Evolutionary conservation across 2,888 invertebrate species (phyloP), one percentile per base, ranked within the genome.

Genomic region (Notodonta ziczac): DNA sequence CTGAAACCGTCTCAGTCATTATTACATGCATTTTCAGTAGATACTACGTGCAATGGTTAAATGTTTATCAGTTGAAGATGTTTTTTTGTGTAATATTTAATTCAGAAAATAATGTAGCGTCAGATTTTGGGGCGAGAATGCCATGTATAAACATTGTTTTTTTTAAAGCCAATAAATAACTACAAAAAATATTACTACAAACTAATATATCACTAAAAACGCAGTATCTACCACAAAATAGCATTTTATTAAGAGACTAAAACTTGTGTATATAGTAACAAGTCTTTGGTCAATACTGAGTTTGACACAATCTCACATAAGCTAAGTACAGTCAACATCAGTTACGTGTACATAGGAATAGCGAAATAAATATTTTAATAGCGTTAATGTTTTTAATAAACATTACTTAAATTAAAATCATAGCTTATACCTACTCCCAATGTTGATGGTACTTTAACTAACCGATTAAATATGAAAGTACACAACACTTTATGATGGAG

Each of bases 311-410:
- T n/a, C n/a, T n/a, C n/a, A n/a, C n/a, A n/a, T n/a, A n/a, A n/a
- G n/a, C n/a, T n/a, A 50, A 50, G 16, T 16, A 50, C 16, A 50
- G 50, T 50, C 50, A 50, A 16, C 16, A 50, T 50, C 50, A 16
- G 50, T 16, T 16, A 16, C 16, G 4, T 50, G 16, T 16, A 8
- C 9, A 46, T 35, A 35, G 35, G 4, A 35, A 35, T 4, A 12
- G 42, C 12, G 13, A n/a, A 46, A 44, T 12, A 44, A 44, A 42
- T 42, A 42, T 10, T 42, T 10, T n/a, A 1, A 13, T 4, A 3
- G 35, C 1, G 35, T 35, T 35, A 35, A n/a, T n/a, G n/a, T 35
- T 35, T 35, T 35, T 35, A 35, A 3, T 35, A 6, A 35, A 35
- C 7, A 6, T 35, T 35, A 3, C 5, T 6, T 35, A 35, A 35